phyloP scores from a whole-genome alignment of 2,888 invertebrate genomes.

The Anticlea derivata region DNA sequence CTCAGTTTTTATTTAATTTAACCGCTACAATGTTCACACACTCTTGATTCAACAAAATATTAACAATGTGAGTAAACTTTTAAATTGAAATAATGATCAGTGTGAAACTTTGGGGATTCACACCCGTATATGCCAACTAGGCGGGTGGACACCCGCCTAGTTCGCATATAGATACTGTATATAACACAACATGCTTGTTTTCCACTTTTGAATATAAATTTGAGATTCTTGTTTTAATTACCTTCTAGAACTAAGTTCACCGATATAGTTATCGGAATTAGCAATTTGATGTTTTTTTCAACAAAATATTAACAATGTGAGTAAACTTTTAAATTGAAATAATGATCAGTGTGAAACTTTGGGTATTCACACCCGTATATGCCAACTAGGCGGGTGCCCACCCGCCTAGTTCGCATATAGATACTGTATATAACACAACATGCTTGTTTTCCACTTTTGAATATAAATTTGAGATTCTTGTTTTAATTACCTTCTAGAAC shows the following conservation, averaged over 20 bases:
- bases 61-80: slow-evolving; percentile 60
- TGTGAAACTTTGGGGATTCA: slow-evolving; percentile 50
- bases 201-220: no score
- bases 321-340: slow-evolving; percentile 68
- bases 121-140: slow-evolving; percentile 20
- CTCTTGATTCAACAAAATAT: slow-evolving; percentile 47
- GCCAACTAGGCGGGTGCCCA: not conserved
- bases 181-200: not conserved
- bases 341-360: slow-evolving; percentile 59
- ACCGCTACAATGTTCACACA: slow-evolving; percentile 31
- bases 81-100: slow-evolving; percentile 67
- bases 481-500: no score
- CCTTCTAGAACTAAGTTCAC: no score
- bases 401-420: not conserved
- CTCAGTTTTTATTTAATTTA: not conserved
- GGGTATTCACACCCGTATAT: slow-evolving; percentile 37
- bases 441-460: not conserved
- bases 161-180: not conserved
- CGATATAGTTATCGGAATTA: no score
- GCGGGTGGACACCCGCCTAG: not conserved
- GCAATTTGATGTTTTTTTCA: no score
- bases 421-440: not conserved
- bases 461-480: no score
- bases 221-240: no score
- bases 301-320: slow-evolving; percentile 51